Conservation (phyloP, 2,113 vertebrate species). For the Nycticorax nycticorax region DNA sequence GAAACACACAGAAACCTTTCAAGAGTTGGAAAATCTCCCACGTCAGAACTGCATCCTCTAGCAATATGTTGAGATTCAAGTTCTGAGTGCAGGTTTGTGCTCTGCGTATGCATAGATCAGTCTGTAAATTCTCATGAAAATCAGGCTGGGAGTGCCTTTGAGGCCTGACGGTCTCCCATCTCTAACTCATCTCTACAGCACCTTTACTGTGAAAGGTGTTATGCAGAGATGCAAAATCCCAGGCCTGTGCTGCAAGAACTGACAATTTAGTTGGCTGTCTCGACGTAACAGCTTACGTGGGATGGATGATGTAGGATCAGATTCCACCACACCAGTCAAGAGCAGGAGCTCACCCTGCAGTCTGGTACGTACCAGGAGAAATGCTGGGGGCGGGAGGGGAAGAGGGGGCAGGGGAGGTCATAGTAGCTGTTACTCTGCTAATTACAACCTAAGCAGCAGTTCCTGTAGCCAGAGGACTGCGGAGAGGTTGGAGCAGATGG, state of each 20-base stretch:
- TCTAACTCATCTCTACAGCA: background rate
- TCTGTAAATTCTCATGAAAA: background rate
- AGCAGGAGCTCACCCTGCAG: background rate
- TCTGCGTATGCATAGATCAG: background rate
- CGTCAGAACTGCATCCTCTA: background rate
- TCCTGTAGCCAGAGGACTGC: background rate
- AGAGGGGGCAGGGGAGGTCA: background rate
- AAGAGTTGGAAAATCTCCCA: background rate
- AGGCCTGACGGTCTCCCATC: background rate
- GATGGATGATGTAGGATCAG: background rate
- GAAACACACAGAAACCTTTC: background rate
- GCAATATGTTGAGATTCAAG: background rate
- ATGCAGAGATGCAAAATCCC: background rate
- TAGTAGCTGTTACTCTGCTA: background rate
- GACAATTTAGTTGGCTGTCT: background rate
- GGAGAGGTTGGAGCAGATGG: background rate
- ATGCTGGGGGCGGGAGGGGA: background rate
- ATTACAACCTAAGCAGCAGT: background rate
- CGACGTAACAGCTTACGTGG: background rate
- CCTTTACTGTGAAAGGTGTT: background rate
- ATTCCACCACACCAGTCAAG: background rate
- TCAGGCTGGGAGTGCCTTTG: background rate
- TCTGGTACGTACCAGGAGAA: background rate
- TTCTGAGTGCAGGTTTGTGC: background rate
- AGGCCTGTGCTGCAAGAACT: background rate